Conservation (phyloP, 53 echinoderm and acorn worm species). For the Stichopus horrens region DNA sequence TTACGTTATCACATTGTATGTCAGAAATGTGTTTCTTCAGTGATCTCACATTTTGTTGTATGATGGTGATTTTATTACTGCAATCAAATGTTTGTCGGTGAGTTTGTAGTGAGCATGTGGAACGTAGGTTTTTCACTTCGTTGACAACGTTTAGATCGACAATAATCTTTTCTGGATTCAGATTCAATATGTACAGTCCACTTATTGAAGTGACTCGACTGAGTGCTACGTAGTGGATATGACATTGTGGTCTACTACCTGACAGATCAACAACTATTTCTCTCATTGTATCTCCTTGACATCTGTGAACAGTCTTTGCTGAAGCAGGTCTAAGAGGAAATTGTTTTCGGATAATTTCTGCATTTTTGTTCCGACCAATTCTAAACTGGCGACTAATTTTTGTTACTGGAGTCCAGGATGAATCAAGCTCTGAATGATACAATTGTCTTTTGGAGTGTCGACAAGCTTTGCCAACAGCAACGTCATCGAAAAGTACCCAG, state of each 20-base stretch:
- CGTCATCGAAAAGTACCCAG: too few relatives aligned
- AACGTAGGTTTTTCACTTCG: slow-evolving; percentile 40
- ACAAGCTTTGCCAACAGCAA: too few relatives aligned
- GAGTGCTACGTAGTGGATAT: slow-evolving; percentile 48
- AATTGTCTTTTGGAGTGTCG: not conserved
- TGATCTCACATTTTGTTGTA: slow-evolving; percentile 43
- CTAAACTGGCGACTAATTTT: not conserved
- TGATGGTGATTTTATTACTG: not conserved
- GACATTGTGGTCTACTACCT: not conserved
- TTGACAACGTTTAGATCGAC: slow-evolving; percentile 21
- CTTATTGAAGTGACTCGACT: slow-evolving; percentile 44
- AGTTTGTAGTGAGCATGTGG: not conserved
- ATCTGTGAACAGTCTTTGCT: slow-evolving; percentile 33
- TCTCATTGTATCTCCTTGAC: slow-evolving; percentile 38
- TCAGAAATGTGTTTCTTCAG: slow-evolving; percentile 25
- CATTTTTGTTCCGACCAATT: slow-evolving; percentile 24
- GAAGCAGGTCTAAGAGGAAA: slow-evolving; percentile 21
- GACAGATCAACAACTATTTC: slow-evolving; percentile 35
- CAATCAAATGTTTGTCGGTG: not conserved
- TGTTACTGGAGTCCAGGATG: too few relatives aligned
- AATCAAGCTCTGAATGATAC: not conserved
- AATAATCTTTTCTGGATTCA: slow-evolving; percentile 11
- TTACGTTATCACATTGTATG: not conserved
- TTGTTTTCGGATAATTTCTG: slow-evolving; percentile 34
- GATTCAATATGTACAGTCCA: slow-evolving; percentile 11